Evolutionary conservation across 2,113 vertebrate genomes (phyloP).

Genomic region (Falcunculus frontatus): DNA sequence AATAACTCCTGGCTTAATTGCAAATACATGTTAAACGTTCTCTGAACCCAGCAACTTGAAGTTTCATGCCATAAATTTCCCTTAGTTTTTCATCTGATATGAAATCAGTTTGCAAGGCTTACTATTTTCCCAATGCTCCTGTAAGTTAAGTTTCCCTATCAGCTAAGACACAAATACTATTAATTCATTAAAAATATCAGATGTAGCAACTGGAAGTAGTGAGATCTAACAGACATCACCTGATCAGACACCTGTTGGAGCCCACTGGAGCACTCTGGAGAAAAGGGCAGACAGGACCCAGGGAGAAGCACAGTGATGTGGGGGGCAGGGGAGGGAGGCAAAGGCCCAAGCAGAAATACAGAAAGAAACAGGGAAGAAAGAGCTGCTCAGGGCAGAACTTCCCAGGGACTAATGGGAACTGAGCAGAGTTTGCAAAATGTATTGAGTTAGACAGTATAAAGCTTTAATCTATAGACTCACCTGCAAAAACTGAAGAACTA

Average conservation of each 20-base stretch:
- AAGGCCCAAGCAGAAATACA: not conserved
- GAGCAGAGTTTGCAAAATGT: not conserved
- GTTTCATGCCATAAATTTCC: not conserved
- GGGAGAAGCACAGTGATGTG: not conserved
- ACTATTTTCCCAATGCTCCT: not conserved
- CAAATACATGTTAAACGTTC: not conserved
- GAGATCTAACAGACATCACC: not conserved
- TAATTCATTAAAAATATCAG: not conserved
- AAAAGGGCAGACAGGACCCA: not conserved
- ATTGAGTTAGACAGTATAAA: not conserved
- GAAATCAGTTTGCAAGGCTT: not conserved
- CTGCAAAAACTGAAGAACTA: not conserved
- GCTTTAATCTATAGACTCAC: not conserved
- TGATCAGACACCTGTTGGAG: not conserved
- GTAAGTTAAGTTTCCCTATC: not conserved
- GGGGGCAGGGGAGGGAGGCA: not conserved
- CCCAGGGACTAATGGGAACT: not conserved
- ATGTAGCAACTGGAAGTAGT: not conserved
- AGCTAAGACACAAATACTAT: not conserved
- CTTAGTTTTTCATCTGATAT: not conserved
- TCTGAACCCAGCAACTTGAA: not conserved
- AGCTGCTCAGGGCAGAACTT: not conserved
- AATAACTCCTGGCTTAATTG: not conserved
- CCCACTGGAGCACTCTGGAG: not conserved
- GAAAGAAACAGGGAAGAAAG: not conserved